Evolutionary conservation across 2,797 vertebrate species (phyloP), one percentile per base, ranked within the genome.

Genomic region (Danionella dracula): DNA sequence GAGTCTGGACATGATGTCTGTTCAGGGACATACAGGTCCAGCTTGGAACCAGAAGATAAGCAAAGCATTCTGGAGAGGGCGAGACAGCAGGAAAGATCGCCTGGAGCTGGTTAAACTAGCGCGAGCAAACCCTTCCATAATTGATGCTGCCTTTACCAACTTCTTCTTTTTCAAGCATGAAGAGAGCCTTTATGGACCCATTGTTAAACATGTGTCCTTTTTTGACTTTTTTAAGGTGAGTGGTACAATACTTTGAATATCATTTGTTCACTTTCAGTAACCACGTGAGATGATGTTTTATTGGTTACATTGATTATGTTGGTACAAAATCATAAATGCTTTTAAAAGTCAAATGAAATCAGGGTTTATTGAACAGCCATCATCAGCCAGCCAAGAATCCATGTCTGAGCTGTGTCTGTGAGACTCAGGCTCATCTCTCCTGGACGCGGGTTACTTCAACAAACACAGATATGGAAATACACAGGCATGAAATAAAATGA

Each of bases 81-180:
- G 97, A 2, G 97, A 99, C 85, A 99, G 96, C 79, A 88, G 94
- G 4, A 93, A 89, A 80, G 96, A 99, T 78, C 92, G 97, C 9
- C 91, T 99, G 1, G 92, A 98, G 78, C 87, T 99, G 83, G 96
- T 99, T 41, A 96, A 97, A 74, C 86, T 99, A 49, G 91, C 93
- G 4, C 88, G 92, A 60, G 90, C 90, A 46, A 83, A 93, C 29
- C 92, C 95, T 0, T 59, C 90, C 27, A 69, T 90, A 73, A 87
- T 98, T 15, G 94, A 99, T 2, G 95, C 94, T 1, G 96, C 95
- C 53, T 96, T 99, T 75, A 99, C 97, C 63, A 97, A 99, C 82
- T 99, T 99, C 78, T 99, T 99, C 85, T 99, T 99, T 85, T 99
- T 99, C 75, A 90, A 97, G 71, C 96, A 99, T 0, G 88, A 99